Evolutionary conservation across 2,888 invertebrate species (phyloP), one percentile per base, ranked within the genome.

Genomic region (Cryptophagus acutangulus): DNA sequence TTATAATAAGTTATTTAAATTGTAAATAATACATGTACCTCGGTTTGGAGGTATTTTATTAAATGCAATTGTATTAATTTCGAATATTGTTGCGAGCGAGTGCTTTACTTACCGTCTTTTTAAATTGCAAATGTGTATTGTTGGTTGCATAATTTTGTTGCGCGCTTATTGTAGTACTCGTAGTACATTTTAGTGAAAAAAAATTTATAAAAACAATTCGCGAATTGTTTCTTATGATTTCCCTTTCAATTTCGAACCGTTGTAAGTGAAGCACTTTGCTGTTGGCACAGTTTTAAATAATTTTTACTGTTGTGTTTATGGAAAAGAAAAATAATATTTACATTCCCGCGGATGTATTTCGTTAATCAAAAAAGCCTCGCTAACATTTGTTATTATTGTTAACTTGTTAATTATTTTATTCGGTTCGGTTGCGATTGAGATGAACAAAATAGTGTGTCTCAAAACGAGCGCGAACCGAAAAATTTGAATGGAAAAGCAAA

Each of bases 291-390:
- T 26, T 26, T 26, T 26, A 26, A 26, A 12, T 26, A 13, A 26
- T 26, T 26, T 26, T 26, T 26, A 12, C 10, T 26, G 26, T 26
- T 26, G 12, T 8, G 12, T 26, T n/a, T n/a, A n/a, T n/a, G n/a
- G n/a, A n/a, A n/a, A n/a, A 26, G 26, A 26, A n/a, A n/a, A 12
- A n/a, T 13, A 26, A 12, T 12, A 26, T 55, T 60, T 60, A 66
- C 66, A 66, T 66, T 66, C 66, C 66, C 61, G n/a, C n/a, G 58
- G 59, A 59, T 59, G 59, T 61, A 61, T 61, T n/a, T 61, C 57
- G 57, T 59, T 55, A 51, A 55, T 55, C 49, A 20, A 20, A 8
- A 52, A 56, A 60, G 53, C 62, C 59, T 61, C 62, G 62, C 60
- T 54, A 57, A 57, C 57, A 55, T 20, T 10, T 57, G 59, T 61